These are phyloP conservation scores for Agrochola lychnidis DNA, from an alignment of 2,888 invertebrate species.

Conservation along the genomic window DNA sequence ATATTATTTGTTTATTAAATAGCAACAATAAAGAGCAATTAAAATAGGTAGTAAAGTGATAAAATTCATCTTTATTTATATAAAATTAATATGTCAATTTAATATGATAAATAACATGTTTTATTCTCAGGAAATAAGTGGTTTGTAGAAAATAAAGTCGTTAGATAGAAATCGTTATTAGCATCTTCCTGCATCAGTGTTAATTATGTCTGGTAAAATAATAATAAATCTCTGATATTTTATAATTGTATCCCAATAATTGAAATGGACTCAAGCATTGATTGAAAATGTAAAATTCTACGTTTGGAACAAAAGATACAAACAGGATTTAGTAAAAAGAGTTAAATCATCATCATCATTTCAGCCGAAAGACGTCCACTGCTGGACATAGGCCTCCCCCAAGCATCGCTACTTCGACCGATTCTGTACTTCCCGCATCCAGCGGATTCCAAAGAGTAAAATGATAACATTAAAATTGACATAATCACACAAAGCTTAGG, in stretches of 20 bases:
- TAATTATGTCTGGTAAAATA: slow-evolving; percentile 15
- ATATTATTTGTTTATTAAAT: neutral
- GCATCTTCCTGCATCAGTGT: slow-evolving; percentile 25
- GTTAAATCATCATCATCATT: too few relatives aligned
- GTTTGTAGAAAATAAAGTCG: slow-evolving; percentile 41
- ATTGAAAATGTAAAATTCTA: neutral
- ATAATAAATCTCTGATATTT: neutral
- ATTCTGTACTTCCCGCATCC: too few relatives aligned
- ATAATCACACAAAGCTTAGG: neutral
- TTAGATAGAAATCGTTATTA: slow-evolving; percentile 31
- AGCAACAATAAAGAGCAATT: slow-evolving; percentile 16
- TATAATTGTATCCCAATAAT: neutral
- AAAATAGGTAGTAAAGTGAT: slow-evolving; percentile 20
- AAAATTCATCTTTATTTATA: slow-evolving; percentile 30
- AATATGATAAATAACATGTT: slow-evolving; percentile 27
- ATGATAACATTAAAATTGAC: neutral
- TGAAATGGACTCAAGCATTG: neutral
- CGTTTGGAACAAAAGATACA: neutral
- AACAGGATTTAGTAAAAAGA: neutral
- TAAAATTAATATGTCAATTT: slow-evolving; percentile 26
- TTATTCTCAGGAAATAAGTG: slow-evolving; percentile 36
- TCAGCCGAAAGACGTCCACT: too few relatives aligned
- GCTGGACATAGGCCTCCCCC: too few relatives aligned
- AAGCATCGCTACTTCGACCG: too few relatives aligned
- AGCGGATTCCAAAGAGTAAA: too few relatives aligned